Conservation (phyloP, 2,888 invertebrate genomes). For the Nematopogon swammerdamellus region DNA sequence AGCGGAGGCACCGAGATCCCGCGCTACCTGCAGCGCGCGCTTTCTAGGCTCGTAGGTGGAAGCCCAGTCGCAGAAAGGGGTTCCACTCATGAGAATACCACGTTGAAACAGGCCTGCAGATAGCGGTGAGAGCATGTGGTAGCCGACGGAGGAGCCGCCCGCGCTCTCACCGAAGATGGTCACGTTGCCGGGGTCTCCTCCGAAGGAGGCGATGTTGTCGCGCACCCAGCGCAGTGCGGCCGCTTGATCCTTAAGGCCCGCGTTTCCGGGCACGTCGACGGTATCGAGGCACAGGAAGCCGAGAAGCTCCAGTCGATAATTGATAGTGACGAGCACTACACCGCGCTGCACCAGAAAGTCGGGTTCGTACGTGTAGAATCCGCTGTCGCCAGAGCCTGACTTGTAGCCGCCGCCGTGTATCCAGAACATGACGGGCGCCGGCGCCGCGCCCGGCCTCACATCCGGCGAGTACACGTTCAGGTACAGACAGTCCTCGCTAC, state of each 20-base stretch:
- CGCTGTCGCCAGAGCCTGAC: constrained; percentile 39
- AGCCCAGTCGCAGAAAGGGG: constrained; percentile 23
- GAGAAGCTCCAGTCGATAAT: constrained; percentile 49
- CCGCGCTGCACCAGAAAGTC: constrained; percentile 50
- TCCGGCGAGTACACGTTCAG: constrained; percentile 37
- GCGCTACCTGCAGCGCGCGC: constrained; percentile 24
- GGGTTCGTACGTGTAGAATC: constrained; percentile 49
- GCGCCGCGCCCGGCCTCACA: constrained; percentile 14
- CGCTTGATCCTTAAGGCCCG: background rate
- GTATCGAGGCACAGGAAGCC: constrained; percentile 48
- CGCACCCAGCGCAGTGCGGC: background rate
- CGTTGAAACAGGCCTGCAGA: constrained; percentile 1
- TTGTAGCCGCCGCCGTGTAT: constrained; percentile 46
- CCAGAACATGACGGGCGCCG: constrained; percentile 33
- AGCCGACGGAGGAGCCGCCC: background rate
- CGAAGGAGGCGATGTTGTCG: background rate
- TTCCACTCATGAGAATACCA: constrained; percentile 1
- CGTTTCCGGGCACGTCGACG: constrained; percentile 4
- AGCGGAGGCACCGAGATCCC: constrained; percentile 22
- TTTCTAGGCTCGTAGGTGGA: constrained; percentile 17
- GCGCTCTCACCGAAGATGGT: background rate
- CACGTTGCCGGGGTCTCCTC: background rate
- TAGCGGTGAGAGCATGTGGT: background rate
- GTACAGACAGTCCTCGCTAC: constrained; percentile 39
- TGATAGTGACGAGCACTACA: constrained; percentile 52